Base-by-base conservation (phyloP, 2,113 vertebrate species). In the Pteruthius melanotis region DNA sequence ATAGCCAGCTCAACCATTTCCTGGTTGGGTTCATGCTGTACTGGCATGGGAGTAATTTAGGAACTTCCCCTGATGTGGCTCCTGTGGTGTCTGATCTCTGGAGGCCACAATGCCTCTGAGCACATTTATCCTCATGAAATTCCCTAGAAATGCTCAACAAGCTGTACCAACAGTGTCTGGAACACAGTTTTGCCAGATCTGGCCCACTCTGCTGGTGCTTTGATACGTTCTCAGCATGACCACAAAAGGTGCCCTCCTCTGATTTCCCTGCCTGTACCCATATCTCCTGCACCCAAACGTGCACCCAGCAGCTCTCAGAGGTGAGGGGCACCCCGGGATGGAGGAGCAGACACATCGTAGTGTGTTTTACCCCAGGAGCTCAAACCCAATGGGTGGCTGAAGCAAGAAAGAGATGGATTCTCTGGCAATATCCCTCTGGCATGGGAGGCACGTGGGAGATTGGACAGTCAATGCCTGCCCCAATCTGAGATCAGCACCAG, bases 31-130 rank as follows among this genome's bases (percentile, higher is more conserved):
- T 95, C 33, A 42, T 26, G 85, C 54, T 76, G 82, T 80, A 59
- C 84, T 56, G 83, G 65, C 93, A 93, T 79, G 66, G 61, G n/a
- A 93, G 91, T 47, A 77, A 81, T 92, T 96, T 52, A 89, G 89
- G 61, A 93, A 93, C 86, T 91, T 79, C 52, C 49, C 91, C 87
- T 90, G 40, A 94, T 92, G 95, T 94, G 94, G 93, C 89, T 95
- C 69, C 78, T 90, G 95, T 3, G 90, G 93, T 94, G 91, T 95
- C 94, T 95, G 95, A 83, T 94, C 75, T 31, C 42, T 9, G 56
- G 64, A 74, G 70, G 70, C 78, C 82, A 59, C 82, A 54, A 3
- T 6, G 66, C 27, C 72, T 76, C 74, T 40, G 42, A 69, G 82
- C 66, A 66, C 71, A 54, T 83, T 88, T 80, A 90, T 70, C 66